phyloP scores from a whole-genome alignment of 2,797 vertebrate genomes.

The Rhabdophis nuchalis region DNA sequence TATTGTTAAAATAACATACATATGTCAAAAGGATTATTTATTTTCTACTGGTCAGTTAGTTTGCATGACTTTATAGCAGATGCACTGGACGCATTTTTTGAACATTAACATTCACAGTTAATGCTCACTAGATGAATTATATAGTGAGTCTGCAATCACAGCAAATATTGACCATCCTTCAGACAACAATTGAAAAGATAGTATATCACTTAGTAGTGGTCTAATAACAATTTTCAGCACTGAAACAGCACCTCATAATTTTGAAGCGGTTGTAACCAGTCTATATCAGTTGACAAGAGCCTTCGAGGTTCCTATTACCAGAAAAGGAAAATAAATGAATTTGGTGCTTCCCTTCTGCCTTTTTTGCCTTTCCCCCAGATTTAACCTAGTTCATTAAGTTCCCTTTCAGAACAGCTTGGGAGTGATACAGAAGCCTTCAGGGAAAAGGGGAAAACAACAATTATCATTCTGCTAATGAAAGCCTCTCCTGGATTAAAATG shows the following conservation, averaged over 20 bases:
- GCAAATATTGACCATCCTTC: not conserved
- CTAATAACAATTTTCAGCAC: not conserved
- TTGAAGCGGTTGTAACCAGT: not conserved
- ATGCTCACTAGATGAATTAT: constrained; percentile 4
- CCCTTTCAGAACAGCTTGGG: not conserved
- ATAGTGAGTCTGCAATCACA: not conserved
- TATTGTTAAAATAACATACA: constrained; percentile 43
- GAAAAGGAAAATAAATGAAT: not conserved
- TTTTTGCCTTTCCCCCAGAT: not conserved
- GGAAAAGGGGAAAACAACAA: not conserved
- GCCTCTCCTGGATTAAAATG: not conserved
- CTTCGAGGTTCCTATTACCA: not conserved
- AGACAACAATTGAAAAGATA: not conserved
- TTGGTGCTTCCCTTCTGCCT: not conserved
- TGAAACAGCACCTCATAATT: not conserved
- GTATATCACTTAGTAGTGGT: not conserved
- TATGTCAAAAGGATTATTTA: constrained; percentile 25
- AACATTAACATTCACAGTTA: not conserved
- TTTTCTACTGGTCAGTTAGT: constrained; percentile 14
- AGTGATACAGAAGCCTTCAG: not conserved
- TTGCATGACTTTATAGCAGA: constrained; percentile 8
- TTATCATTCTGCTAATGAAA: not conserved
- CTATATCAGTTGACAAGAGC: not conserved
- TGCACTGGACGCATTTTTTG: constrained; percentile 23
- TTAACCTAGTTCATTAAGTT: not conserved